Percentiles rank a stretch among this genome's conserved stretches.
Conservation (phyloP, 2,888 invertebrate genomes). For the Zeuzera pyrina region DNA sequence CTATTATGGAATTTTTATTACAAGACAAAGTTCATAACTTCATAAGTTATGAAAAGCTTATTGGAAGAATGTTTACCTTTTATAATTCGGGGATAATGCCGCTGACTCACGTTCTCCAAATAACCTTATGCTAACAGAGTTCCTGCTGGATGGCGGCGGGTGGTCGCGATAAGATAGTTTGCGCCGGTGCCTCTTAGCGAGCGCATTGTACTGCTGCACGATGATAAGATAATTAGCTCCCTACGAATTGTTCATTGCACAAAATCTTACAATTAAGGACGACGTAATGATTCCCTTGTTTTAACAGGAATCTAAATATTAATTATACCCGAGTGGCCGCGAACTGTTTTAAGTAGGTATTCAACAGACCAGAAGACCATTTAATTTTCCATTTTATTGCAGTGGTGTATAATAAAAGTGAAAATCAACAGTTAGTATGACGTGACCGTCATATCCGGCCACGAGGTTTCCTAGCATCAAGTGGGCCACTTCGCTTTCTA, state of each 20-base stretch:
- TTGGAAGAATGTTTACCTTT: slow-evolving; percentile 18
- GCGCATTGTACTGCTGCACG: slow-evolving; percentile 32
- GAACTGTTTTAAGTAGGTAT: too few relatives aligned
- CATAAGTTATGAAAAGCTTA: slow-evolving; percentile 16
- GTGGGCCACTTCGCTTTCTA: slow-evolving; percentile 60
- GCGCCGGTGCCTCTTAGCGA: slow-evolving; percentile 33
- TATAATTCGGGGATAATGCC: slow-evolving; percentile 15
- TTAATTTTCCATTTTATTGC: slow-evolving; percentile 22
- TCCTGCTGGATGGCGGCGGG: slow-evolving; percentile 26
- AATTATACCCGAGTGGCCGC: too few relatives aligned
- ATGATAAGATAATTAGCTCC: slow-evolving; percentile 43
- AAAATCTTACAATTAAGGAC: slow-evolving; percentile 5
- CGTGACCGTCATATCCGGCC: slow-evolving; percentile 38
- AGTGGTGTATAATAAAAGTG: slow-evolving; percentile 47
- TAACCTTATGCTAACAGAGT: slow-evolving; percentile 24
- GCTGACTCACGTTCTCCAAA: slow-evolving; percentile 28
- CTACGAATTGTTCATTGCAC: too few relatives aligned
- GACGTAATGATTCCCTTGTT: slow-evolving; percentile 3
- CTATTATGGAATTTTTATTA: neutral
- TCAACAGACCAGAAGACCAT: too few relatives aligned
- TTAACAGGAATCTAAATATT: too few relatives aligned
- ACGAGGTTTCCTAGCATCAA: slow-evolving; percentile 33
- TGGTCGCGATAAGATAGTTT: slow-evolving; percentile 35
- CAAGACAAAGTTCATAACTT: slow-evolving; percentile 19
- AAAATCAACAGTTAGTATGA: slow-evolving; percentile 52